Percentiles rank a stretch among this genome's conserved stretches.
Evolutionary conservation across 2,888 invertebrate genomes (phyloP).

Genomic region (Arctia plantaginis): DNA sequence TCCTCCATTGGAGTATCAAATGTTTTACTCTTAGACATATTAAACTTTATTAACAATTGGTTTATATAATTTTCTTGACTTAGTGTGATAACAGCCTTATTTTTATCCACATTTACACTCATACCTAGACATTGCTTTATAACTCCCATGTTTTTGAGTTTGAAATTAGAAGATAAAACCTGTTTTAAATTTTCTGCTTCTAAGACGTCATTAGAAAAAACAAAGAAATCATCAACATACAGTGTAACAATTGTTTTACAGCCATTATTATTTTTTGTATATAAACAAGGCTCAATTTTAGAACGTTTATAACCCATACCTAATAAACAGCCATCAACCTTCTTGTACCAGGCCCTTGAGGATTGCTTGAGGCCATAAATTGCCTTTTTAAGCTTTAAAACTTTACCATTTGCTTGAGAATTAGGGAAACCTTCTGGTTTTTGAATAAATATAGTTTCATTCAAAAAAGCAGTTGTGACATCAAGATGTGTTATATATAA

Average conservation of each 20-base stretch:
- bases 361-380: too few relatives aligned
- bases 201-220: too few relatives aligned
- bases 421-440: not conserved
- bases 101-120: slow-evolving; percentile 10
- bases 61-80: not conserved
- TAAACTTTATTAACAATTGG: not conserved
- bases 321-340: not conserved
- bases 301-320: not conserved
- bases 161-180: not conserved
- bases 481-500: not conserved
- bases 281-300: not conserved
- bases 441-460: not conserved
- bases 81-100: not conserved
- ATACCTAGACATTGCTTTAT: not conserved
- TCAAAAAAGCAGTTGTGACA: not conserved
- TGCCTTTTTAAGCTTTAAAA: too few relatives aligned
- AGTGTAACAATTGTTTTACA: not conserved
- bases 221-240: too few relatives aligned
- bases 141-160: not conserved
- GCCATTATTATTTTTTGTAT: not conserved
- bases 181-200: not conserved
- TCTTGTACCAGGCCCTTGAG: too few relatives aligned
- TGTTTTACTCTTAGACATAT: not conserved
- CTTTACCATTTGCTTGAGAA: not conserved
- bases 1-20: not conserved